Evolutionary conservation across 35 echinoderm and acorn worm species (phyloP), one percentile per base, ranked within the genome.

Genomic region (Stichopus chloronotus): DNA sequence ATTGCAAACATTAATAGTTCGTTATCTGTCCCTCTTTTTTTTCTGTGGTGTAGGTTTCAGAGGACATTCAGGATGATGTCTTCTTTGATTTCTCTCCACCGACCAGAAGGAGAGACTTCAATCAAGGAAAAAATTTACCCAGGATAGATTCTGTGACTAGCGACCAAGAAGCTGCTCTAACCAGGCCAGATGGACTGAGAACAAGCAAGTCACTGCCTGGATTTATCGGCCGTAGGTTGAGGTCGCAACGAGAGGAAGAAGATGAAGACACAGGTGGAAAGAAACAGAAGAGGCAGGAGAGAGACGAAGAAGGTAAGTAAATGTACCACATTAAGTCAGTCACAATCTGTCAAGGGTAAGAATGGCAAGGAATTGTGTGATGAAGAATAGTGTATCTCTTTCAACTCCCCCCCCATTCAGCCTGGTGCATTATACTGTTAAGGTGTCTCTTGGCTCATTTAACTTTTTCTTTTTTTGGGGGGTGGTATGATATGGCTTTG

Each of bases 21-120:
- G 12, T 61, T 61, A 10, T 61, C 14, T 61, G 1, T 61, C 14
- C 4, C 19, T n/a, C 13, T 74, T 74, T 16, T 72, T 72, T 74
- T 19, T 74, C 17, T 19, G 13, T n/a, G 7, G 2, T 19, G 19
- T 74, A 96, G 92, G 84, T 96, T 55, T 96, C 97, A 17, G 97
- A 99, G 17, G 95, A 96, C 11, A 94, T 96, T n/a, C 92, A 90
- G 60, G 95, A 99, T 84, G 97, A 98, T 69, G 97, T 99, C 55
- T 99, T 99, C 94, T 96, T 99, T 92, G 95, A 96, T 84, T 96
- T 96, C 79, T 99, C 97, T 81, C 97, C 97, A 59, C 96, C 96
- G 81, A 88, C 93, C 9, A 69, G 90, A 30, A 90, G 97, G 59
- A 84, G 91, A 90, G 94, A 90, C 14, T 43, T 94, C 9, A 57